Evolutionary conservation across 2,888 invertebrate genomes (phyloP), one percentile per base, ranked within the genome.

Genomic region (Tipula lateralis): DNA sequence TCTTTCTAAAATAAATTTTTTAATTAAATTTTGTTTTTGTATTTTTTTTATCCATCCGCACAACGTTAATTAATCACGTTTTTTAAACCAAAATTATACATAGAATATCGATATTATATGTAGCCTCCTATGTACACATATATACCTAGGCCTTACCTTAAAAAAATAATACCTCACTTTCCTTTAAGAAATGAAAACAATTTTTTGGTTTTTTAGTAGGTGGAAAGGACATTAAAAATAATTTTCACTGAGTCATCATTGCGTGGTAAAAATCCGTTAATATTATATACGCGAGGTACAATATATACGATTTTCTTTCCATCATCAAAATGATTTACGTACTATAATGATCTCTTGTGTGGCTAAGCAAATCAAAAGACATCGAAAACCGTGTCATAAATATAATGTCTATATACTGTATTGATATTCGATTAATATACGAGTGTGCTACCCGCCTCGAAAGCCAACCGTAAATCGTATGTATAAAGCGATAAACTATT

Each of bases 191-290:
- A 66, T 44, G 44, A 32, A 32, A 5, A 5, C 3, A 32, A 32
- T 9, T 36, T 44, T 44, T 44, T 44, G 3, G 9, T 39, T 39
- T 16, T 16, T 50, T 50, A 16, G 66, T 24, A 66, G 66, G 66
- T 66, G 66, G 66, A 66, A n/a, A 66, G 66, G 66, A 66, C 66
- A 66, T 66, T 66, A 66, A 66, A 66, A 66, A 24, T 66, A 66
- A 12, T 19, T 66, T 66, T 66, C 12, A 24, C 66, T 66, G 66
- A 66, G 66, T 66, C 66, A 66, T 66, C 66, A 24, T 66, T 66
- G 66, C 66, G 66, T 66, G 66, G 66, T 66, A 66, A 66, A 66
- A 66, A 66, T 24, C 7, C 66, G 66, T 66, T 66, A 66, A 66
- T 66, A 24, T 24, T 66, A 66, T 66, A 9, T 24, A 66, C 9